phyloP scores from a whole-genome alignment of 2,797 vertebrate genomes.

The Enteromius afrohamiltoni region DNA sequence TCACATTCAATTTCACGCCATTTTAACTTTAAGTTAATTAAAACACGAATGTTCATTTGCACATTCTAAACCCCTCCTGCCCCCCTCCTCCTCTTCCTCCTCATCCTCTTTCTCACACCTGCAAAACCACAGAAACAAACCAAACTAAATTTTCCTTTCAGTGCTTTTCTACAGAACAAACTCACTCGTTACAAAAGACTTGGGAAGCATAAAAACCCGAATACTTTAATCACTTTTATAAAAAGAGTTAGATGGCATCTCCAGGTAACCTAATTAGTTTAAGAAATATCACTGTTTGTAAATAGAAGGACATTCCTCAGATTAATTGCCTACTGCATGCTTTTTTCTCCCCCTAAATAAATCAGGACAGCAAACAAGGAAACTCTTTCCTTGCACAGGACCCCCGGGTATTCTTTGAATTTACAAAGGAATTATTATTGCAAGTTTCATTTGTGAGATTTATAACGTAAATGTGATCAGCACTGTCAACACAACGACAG shows the following conservation, averaged over 20 bases:
- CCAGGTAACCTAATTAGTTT: constrained; percentile 59
- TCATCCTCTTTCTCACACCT: constrained; percentile 60
- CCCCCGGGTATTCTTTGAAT: constrained; percentile 47
- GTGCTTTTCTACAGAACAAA: constrained; percentile 17
- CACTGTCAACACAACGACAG: neutral
- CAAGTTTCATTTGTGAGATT: constrained; percentile 7
- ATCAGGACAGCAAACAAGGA: constrained; percentile 42
- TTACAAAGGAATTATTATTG: constrained; percentile 31
- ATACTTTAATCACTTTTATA: constrained; percentile 66
- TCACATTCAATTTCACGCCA: constrained; percentile 86
- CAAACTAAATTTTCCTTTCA: constrained; percentile 44
- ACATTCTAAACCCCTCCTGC: constrained; percentile 65
- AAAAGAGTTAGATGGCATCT: constrained; percentile 47
- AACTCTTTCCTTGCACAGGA: constrained; percentile 34
- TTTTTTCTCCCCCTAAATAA: constrained; percentile 50
- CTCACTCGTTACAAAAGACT: constrained; percentile 64
- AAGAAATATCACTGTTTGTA: constrained; percentile 57
- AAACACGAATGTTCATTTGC: constrained; percentile 80
- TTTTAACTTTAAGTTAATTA: constrained; percentile 87
- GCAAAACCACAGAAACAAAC: constrained; percentile 70
- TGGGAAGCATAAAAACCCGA: constrained; percentile 62
- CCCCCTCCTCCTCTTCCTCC: constrained; percentile 41
- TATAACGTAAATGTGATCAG: constrained; percentile 23
- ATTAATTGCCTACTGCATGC: constrained; percentile 52
- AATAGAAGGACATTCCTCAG: constrained; percentile 58